Evolutionary conservation across 2,888 invertebrate genomes (phyloP).

Genomic region (Archaeoteleia sp.): DNA sequence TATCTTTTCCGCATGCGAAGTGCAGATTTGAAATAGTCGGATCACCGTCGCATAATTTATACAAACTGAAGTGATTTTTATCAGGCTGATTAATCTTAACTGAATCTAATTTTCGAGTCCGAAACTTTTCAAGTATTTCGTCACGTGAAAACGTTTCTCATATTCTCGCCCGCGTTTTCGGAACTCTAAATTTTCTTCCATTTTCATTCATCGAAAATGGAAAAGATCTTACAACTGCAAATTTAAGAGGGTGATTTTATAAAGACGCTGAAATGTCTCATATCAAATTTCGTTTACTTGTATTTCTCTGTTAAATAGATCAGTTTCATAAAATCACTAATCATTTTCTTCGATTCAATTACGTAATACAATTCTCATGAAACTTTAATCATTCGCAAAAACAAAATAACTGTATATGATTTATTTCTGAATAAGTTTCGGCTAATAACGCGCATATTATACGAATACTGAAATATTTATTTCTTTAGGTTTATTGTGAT

Average conservation of each 20-base stretch:
- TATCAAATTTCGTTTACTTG: too few relatives aligned
- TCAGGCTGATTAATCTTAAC: constrained; percentile 38
- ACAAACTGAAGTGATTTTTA: constrained; percentile 45
- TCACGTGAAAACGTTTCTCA: constrained; percentile 22
- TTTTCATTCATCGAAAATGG: background rate
- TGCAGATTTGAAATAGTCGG: constrained; percentile 24
- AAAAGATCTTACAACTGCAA: constrained; percentile 1
- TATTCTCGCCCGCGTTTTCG: constrained; percentile 6
- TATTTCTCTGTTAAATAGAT: background rate
- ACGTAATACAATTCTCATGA: constrained; percentile 21
- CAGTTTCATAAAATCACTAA: constrained; percentile 10
- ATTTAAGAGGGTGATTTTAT: constrained; percentile 10
- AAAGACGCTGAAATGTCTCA: background rate
- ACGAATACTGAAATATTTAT: constrained; percentile 14
- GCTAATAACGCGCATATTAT: background rate
- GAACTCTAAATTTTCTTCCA: background rate
- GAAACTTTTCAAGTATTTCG: constrained; percentile 20
- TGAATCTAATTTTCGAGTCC: constrained; percentile 30
- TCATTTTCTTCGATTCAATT: constrained; percentile 25
- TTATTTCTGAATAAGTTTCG: too few relatives aligned
- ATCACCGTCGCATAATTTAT: constrained; percentile 36
- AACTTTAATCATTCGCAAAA: constrained; percentile 22
- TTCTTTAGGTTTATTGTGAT: too few relatives aligned
- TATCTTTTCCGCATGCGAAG: constrained; percentile 35
- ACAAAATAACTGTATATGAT: constrained; percentile 17